Evolutionary conservation across 2,113 vertebrate species (phyloP), one percentile per base, ranked within the genome.

Genomic region (Centropus bengalensis): DNA sequence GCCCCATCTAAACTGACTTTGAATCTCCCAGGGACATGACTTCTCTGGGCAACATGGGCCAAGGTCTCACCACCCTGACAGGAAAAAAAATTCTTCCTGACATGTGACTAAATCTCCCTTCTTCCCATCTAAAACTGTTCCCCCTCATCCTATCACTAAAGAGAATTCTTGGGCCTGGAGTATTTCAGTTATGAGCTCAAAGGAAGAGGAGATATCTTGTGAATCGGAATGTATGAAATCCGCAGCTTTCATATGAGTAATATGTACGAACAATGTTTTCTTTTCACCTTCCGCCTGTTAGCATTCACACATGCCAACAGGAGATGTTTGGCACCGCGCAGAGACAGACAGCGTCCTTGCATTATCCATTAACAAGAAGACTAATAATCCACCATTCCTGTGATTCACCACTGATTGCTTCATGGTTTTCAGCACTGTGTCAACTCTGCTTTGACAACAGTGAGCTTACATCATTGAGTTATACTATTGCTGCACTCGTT

Each of bases 261-360:
- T 81, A 28, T 0, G 19, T 30, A 81, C 1, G 24, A 94, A 82
- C 16, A n/a, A 28, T 26, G 52, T 78, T 93, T 96, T 86, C 80
- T 68, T 91, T 87, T 80, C 95, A 81, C 68, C 54, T 92, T 89
- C 77, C 77, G 60, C 80, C 77, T 19, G 36, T 28, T 30, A 67
- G 23, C 40, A 6, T 47, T 89, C 73, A 60, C 69, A 14, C 60
- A 52, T 32, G 66, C 58, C 66, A 18, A 33, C 1, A 0, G 73
- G 47, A 59, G 32, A 30, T 23, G 56, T 47, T 70, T 79, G 66
- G 77, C 36, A 17, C 1, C 20, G 77, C 2, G 1, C 4, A 3
- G 56, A 81, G 76, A 21, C 77, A 84, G 69, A 49, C 0, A 1
- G 55, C 0, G 2, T 73, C 68, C 60, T 81, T 9, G 2, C 91